These are phyloP conservation scores for Nymphalis urticae DNA, from an alignment of 2,888 invertebrate species.

Conservation along the genomic window DNA sequence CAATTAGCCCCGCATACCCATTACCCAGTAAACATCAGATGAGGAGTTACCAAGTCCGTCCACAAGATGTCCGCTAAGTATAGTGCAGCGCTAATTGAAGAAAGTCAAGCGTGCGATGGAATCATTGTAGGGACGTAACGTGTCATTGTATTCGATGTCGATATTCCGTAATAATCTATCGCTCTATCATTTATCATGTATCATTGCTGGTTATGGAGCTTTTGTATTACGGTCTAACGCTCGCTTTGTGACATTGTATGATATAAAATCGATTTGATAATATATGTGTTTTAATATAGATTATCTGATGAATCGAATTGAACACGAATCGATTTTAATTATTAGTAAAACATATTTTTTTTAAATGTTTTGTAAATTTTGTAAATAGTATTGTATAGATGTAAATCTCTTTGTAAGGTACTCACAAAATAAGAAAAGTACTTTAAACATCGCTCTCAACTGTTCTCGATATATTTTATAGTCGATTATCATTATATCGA, in stretches of 20 bases:
- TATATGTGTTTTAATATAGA: not conserved
- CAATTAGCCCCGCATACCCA: constrained; percentile 15
- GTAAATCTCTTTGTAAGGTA: too few species aligned
- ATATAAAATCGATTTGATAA: not conserved
- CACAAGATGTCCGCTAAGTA: constrained; percentile 35
- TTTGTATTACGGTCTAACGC: not conserved
- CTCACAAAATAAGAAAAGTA: not conserved
- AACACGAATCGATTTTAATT: not conserved
- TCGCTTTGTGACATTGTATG: constrained; percentile 1
- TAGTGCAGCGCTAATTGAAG: constrained; percentile 39
- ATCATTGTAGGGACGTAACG: constrained; percentile 36
- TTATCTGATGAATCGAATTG: not conserved
- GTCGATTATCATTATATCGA: constrained; percentile 43
- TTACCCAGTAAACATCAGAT: constrained; percentile 6
- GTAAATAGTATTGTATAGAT: too few species aligned
- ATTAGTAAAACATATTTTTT: too few species aligned
- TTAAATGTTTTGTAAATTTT: too few species aligned
- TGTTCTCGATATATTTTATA: not conserved
- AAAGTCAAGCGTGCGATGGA: constrained; percentile 32
- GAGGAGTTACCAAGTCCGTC: constrained; percentile 1
- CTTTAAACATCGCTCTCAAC: not conserved
- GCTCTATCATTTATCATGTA: constrained; percentile 45
- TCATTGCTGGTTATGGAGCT: constrained; percentile 44
- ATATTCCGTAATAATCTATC: constrained; percentile 46
- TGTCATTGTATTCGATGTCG: constrained; percentile 43